phyloP scores from a whole-genome alignment of 1,140 invertebrate species.

The Planococcus citri region DNA sequence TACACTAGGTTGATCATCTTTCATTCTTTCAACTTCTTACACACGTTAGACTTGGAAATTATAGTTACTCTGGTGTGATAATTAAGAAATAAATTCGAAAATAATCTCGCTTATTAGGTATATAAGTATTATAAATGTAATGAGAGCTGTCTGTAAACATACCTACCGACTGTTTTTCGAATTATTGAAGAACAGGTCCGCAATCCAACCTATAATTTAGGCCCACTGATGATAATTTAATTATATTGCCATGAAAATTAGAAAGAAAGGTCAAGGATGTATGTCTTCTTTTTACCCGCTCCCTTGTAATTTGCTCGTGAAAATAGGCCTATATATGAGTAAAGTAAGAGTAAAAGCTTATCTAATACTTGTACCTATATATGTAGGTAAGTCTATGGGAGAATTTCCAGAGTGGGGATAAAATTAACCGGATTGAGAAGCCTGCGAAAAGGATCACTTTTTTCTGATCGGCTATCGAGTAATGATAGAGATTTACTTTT shows the following conservation, averaged over 20 bases:
- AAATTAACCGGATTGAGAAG: too few species aligned
- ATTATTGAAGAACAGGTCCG: background rate
- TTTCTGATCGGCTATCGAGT: too few species aligned
- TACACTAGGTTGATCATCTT: background rate
- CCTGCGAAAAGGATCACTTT: too few species aligned
- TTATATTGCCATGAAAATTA: background rate
- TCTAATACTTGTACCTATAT: too few species aligned
- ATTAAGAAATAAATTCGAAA: constrained; percentile 8
- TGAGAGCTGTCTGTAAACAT: background rate
- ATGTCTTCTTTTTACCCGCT: constrained; percentile 1
- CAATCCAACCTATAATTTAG: background rate
- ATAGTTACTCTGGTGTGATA: background rate
- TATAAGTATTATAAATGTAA: too few species aligned
- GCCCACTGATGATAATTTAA: background rate
- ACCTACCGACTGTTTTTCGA: background rate
- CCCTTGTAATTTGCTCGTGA: background rate
- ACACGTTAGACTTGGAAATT: too few species aligned
- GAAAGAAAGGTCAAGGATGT: background rate
- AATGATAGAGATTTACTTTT: too few species aligned
- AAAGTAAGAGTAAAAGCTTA: too few species aligned
- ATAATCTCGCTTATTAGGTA: background rate
- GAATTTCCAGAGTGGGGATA: too few species aligned
- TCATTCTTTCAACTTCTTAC: background rate
- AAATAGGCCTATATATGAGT: too few species aligned
- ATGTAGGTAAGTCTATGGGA: too few species aligned